Percentiles rank a stretch among this genome's conserved stretches.
These are phyloP conservation scores for Austrolebias charrua DNA, from an alignment of 2,797 vertebrate species.

Conservation along the genomic window DNA sequence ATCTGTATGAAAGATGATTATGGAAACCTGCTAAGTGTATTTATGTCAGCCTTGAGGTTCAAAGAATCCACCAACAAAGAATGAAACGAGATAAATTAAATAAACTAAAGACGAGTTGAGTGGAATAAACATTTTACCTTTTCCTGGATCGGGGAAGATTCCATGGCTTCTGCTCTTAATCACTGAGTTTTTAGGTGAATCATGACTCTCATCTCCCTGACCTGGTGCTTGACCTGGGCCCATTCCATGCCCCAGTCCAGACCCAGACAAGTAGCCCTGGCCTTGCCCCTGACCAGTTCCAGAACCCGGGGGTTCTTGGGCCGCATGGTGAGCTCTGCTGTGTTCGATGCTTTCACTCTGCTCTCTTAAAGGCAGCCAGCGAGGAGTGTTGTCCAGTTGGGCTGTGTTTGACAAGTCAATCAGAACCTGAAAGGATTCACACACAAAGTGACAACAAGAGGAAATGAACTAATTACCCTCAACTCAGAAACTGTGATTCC, in stretches of 20 bases:
- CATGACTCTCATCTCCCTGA: conserved; percentile 78
- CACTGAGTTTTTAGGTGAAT: conserved; percentile 93
- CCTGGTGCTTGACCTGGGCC: conserved; percentile 51
- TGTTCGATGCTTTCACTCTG: conserved; percentile 95
- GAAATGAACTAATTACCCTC: background rate
- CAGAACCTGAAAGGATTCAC: conserved; percentile 82
- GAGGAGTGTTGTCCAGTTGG: conserved; percentile 93
- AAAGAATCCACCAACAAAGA: background rate
- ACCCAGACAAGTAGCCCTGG: conserved; percentile 59
- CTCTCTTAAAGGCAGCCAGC: conserved; percentile 93
- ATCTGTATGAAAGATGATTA: background rate
- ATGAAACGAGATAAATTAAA: conserved; percentile 3
- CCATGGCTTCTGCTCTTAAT: conserved; percentile 99
- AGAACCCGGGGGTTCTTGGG: conserved; percentile 78
- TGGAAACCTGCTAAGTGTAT: background rate
- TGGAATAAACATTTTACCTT: conserved; percentile 81
- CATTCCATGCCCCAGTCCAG: conserved; percentile 58
- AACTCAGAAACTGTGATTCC: background rate
- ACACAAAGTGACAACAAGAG: conserved; percentile 2
- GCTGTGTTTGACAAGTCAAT: conserved; percentile 92
- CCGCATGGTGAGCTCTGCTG: conserved; percentile 83
- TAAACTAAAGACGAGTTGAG: conserved; percentile 1
- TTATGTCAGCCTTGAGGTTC: background rate
- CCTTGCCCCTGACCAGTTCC: conserved; percentile 60
- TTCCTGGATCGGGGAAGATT: conserved; percentile 96